These are phyloP conservation scores for Drosophila athabasca DNA, from an alignment of 1,140 invertebrate genomes.

Conservation along the genomic window DNA sequence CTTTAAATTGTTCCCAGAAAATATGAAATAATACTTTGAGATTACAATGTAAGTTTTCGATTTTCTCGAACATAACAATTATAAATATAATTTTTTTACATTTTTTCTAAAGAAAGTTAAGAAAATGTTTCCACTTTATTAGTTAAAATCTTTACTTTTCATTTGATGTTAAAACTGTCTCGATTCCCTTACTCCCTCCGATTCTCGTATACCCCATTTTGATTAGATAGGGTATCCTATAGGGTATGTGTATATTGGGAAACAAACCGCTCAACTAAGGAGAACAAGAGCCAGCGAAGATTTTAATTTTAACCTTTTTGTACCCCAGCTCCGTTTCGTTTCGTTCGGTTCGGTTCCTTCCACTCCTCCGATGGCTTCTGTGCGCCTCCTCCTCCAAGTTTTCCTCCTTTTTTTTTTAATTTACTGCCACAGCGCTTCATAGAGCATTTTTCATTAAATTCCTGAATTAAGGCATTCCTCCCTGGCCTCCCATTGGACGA, in stretches of 20 bases:
- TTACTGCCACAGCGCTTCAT: conserved; percentile 71
- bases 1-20: no score
- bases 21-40: no score
- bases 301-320: conserved; percentile 79
- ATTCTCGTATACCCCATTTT: background rate
- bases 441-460: conserved; percentile 82
- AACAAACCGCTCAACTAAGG: conserved; percentile 25
- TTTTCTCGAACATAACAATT: no score
- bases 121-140: no score
- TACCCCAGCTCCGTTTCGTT: background rate
- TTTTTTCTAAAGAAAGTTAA: no score
- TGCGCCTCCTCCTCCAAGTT: conserved; percentile 43
- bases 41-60: no score
- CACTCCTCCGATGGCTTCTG: conserved; percentile 48
- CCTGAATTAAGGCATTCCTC: conserved; percentile 80
- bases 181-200: no score
- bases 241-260: conserved; percentile 8
- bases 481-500: conserved; percentile 50
- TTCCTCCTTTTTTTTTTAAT: conserved; percentile 63
- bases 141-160: no score
- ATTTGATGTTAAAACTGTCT: no score
- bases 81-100: no score
- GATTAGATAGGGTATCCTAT: background rate
- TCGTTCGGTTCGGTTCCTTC: conserved; percentile 1
- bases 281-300: conserved; percentile 56